Conservation (phyloP, 2,888 invertebrate genomes). For the Apotomis capreana region DNA sequence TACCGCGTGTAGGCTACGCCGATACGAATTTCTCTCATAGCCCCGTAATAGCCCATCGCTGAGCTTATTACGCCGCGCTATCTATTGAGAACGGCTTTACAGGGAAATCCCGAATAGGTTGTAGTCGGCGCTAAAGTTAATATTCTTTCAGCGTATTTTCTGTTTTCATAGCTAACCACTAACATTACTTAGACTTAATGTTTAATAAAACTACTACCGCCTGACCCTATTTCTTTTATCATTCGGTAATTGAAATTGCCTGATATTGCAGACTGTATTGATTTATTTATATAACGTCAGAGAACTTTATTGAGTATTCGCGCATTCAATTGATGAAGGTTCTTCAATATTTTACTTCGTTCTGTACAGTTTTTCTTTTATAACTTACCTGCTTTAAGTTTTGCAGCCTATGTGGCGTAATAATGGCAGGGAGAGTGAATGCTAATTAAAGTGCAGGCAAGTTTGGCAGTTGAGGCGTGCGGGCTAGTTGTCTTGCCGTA, state of each 20-base stretch:
- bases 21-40: slow-evolving; percentile 75
- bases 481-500: slow-evolving; percentile 51
- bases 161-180: slow-evolving; percentile 58
- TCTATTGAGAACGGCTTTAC: slow-evolving; percentile 82
- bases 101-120: slow-evolving; percentile 79
- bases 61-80: slow-evolving; percentile 81
- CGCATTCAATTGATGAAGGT: background rate
- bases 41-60: slow-evolving; percentile 78
- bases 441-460: slow-evolving; percentile 72
- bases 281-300: background rate
- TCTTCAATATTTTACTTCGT: background rate
- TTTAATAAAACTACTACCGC: slow-evolving; percentile 39
- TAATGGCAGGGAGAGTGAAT: slow-evolving; percentile 55
- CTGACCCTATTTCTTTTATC: slow-evolving; percentile 8
- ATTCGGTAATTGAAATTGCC: slow-evolving; percentile 17
- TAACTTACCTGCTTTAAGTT: slow-evolving; percentile 7
- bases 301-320: background rate
- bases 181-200: slow-evolving; percentile 47
- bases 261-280: slow-evolving; percentile 19
- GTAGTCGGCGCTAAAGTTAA: slow-evolving; percentile 72
- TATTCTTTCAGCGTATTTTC: slow-evolving; percentile 67
- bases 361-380: background rate
- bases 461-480: slow-evolving; percentile 59
- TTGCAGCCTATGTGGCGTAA: slow-evolving; percentile 52
- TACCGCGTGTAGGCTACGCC: slow-evolving; percentile 62